Base-by-base conservation (phyloP, 2,113 vertebrate genomes). In the Ondatra zibethicus region DNA sequence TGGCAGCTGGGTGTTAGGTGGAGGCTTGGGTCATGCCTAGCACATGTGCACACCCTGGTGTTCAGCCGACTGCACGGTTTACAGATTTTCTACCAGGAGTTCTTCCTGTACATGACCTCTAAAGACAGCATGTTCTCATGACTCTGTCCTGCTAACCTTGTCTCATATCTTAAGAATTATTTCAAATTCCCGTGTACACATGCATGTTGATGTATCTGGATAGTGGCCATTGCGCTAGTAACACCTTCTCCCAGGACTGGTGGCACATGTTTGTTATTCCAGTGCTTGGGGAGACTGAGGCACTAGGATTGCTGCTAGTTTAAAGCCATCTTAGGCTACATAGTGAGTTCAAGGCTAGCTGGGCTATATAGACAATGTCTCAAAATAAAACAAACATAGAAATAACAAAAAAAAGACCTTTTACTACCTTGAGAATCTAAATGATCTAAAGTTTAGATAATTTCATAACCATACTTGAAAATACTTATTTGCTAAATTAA, bases 401-500 rank as follows among this genome's bases (percentile, higher is more conserved):
- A 39, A 45, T 23, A 66, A 85, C 42, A 66, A 21, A 33, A 39
- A 85, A 65, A 65, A 47, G 11, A 8, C 6, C 55, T 39, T 86
- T 85, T 65, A 42, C 27, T 45, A 42, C n/a, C 27, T 85, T 65
- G 45, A 84, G n/a, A 39, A n/a, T 21, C 36, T 39, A 39, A 39
- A 23, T 47, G 42, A 73, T 92, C 66, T 36, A 16, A 92, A 50
- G 29, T 93, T 87, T 77, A 73, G 14, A 65, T 92, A 23, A 66
- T 91, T 96, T 89, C 3, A 58, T 80, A 96, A 75, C 42, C 82
- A 45, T 81, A 73, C 55, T 91, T 93, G 55, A 93, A 95, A 92
- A 70, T 94, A 78, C 39, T 93, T 85, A 29, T 33, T 93, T 58
- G 55, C 19, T 93, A 94, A 95, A 91, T 92, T 89, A 93, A 61